phyloP scores from a whole-genome alignment of 2,113 vertebrate genomes.

The Gorsachius goisagi region DNA sequence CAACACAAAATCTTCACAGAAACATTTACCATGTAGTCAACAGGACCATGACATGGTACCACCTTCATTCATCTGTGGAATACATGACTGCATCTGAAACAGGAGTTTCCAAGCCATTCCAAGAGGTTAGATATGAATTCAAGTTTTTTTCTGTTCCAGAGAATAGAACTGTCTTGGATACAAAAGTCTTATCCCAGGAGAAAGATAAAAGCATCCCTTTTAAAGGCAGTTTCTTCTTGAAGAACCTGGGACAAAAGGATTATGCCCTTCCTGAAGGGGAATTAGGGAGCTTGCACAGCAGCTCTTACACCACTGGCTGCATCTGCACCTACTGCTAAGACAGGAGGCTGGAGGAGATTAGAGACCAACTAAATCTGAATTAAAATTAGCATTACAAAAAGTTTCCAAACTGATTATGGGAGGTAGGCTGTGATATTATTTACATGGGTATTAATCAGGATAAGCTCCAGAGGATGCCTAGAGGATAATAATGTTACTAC shows the following conservation, averaged over 20 bases:
- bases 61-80: neutral
- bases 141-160: neutral
- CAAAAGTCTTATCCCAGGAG: neutral
- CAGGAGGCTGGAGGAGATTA: neutral
- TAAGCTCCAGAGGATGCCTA: neutral
- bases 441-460: neutral
- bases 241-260: neutral
- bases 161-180: neutral
- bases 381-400: slow-evolving; percentile 20
- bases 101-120: neutral
- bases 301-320: neutral
- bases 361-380: neutral
- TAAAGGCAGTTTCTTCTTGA: neutral
- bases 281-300: neutral
- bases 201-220: neutral
- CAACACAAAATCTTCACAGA: neutral
- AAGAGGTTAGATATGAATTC: neutral
- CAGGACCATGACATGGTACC: neutral
- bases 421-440: neutral
- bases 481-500: neutral
- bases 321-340: neutral
- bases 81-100: neutral
- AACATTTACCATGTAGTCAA: neutral
- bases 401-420: neutral
- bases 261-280: neutral